Evolutionary conservation across 2,113 vertebrate genomes (phyloP).

Genomic region (Saimiri boliviensis): DNA sequence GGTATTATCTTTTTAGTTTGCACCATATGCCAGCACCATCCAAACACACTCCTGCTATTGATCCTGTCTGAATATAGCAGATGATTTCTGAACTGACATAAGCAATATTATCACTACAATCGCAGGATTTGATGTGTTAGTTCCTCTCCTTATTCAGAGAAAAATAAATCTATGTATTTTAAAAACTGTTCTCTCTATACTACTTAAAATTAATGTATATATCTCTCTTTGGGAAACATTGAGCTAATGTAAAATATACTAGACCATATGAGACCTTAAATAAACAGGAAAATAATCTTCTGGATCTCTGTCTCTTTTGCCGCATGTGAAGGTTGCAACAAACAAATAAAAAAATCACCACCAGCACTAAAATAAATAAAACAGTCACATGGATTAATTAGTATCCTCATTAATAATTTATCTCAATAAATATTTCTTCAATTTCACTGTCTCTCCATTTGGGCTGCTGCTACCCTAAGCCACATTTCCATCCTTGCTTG

Average conservation of each 20-base stretch:
- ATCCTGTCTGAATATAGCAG: rapidly evolving
- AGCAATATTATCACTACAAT: not conserved
- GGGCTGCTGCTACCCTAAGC: not conserved
- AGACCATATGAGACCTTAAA: not conserved
- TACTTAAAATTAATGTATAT: not conserved
- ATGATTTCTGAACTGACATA: not conserved
- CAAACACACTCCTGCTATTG: not conserved
- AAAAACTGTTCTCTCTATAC: not conserved
- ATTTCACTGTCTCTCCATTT: not conserved
- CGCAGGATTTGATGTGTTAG: not conserved
- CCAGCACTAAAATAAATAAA: not conserved
- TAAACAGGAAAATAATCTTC: not conserved
- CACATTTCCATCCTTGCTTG: not conserved
- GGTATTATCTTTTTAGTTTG: not conserved
- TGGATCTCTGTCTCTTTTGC: not conserved
- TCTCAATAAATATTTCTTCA: not conserved
- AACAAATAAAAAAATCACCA: not conserved
- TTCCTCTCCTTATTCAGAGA: not conserved
- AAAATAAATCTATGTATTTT: not conserved
- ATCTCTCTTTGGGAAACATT: not conserved
- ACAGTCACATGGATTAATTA: not conserved
- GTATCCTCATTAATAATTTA: not conserved
- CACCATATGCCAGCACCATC: not conserved
- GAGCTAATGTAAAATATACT: not conserved
- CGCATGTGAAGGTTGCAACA: not conserved